phyloP scores from a whole-genome alignment of 2,888 invertebrate genomes.

The Drosophila paranaensis region DNA sequence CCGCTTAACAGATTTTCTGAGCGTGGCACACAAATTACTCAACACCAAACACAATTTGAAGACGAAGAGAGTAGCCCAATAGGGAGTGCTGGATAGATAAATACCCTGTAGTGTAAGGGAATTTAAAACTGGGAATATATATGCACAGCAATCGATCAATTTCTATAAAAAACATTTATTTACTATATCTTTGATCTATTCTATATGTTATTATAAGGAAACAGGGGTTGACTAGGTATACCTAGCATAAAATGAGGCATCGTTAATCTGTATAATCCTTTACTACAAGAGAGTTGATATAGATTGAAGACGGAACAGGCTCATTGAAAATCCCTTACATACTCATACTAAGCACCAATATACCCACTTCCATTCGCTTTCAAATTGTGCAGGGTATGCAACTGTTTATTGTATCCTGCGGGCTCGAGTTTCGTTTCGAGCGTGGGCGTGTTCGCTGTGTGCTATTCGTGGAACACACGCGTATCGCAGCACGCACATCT shows the following conservation, averaged over 20 bases:
- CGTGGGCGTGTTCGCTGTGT: slow-evolving; percentile 38
- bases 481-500: slow-evolving; percentile 77
- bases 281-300: too few species aligned
- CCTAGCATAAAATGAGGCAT: not conserved
- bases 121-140: not conserved
- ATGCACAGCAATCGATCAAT: not conserved
- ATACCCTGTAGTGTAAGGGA: not conserved
- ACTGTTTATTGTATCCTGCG: slow-evolving; percentile 32
- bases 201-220: not conserved
- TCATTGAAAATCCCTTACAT: not conserved
- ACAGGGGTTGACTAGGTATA: not conserved
- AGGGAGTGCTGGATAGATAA: not conserved
- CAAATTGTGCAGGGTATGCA: not conserved
- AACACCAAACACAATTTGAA: slow-evolving; percentile 57
- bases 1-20: slow-evolving; percentile 74
- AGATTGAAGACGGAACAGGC: not conserved
- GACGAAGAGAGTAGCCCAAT: not conserved
- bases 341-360: not conserved
- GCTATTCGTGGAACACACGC: slow-evolving; percentile 71
- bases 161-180: fast-evolving
- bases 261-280: too few species aligned
- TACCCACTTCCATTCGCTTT: not conserved
- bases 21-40: slow-evolving; percentile 73
- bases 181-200: not conserved
- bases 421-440: slow-evolving; percentile 56